These are phyloP conservation scores for Otus sunia DNA, from an alignment of 2,113 vertebrate genomes.

Conservation along the genomic window DNA sequence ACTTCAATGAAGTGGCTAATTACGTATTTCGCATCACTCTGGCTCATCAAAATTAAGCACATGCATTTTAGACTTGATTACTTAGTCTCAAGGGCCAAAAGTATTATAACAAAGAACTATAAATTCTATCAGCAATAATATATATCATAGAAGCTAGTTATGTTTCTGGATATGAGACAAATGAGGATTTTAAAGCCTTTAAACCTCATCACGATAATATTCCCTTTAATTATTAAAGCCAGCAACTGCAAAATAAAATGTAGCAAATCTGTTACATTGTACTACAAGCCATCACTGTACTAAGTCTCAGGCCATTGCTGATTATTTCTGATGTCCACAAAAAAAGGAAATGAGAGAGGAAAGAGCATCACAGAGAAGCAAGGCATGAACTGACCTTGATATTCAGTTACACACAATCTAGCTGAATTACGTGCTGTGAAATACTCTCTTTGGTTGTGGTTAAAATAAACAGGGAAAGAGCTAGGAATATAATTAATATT, in stretches of 20 bases:
- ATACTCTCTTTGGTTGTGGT: background rate
- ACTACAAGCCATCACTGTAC: background rate
- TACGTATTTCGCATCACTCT: background rate
- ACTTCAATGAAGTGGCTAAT: conserved; percentile 37
- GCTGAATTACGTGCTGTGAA: background rate
- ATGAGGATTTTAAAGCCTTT: background rate
- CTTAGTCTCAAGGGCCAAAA: background rate
- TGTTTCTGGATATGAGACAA: background rate
- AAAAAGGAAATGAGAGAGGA: background rate
- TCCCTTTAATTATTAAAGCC: background rate
- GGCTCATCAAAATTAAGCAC: conserved; percentile 19
- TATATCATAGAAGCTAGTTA: background rate
- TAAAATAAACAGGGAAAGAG: background rate
- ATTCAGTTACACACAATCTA: background rate
- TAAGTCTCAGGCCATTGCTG: background rate
- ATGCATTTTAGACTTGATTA: conserved; percentile 8
- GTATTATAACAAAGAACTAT: background rate
- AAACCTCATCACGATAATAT: background rate
- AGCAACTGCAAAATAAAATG: background rate
- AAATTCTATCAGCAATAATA: background rate
- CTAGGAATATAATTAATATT: background rate
- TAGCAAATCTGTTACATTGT: background rate
- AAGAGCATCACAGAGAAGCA: background rate
- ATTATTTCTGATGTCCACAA: background rate
- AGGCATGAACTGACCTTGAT: background rate